Percentiles rank a stretch among this genome's conserved stretches.
phyloP scores from a whole-genome alignment of 2,113 vertebrate genomes.

The Ascaphus truei region DNA sequence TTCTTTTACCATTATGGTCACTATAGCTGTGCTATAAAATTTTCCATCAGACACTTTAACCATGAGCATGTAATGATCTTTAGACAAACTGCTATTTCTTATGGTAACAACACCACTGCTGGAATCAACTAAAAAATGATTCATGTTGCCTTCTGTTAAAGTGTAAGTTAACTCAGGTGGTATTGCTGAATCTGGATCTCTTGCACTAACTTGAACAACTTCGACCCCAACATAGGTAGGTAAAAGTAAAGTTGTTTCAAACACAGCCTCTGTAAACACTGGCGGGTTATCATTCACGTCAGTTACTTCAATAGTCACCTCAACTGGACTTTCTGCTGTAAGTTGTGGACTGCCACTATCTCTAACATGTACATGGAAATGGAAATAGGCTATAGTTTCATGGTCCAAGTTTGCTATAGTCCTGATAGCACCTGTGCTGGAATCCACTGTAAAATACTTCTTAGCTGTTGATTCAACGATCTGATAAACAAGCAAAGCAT shows the following conservation, averaged over 20 bases:
- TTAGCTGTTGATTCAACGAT: slow-evolving; percentile 92
- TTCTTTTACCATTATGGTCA: slow-evolving; percentile 81
- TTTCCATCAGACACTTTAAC: slow-evolving; percentile 90
- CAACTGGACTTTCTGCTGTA: slow-evolving; percentile 84
- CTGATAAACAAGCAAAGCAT: slow-evolving; percentile 87
- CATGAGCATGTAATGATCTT: slow-evolving; percentile 83
- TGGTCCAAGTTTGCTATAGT: slow-evolving; percentile 90
- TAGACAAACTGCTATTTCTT: slow-evolving; percentile 83
- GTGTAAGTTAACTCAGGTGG: slow-evolving; percentile 81
- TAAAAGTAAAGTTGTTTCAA: slow-evolving; percentile 84
- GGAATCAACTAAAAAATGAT: slow-evolving; percentile 81
- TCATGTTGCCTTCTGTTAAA: slow-evolving; percentile 76
- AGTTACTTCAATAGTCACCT: slow-evolving; percentile 85
- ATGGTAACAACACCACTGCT: slow-evolving; percentile 79
- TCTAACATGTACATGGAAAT: slow-evolving; percentile 89
- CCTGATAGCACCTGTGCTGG: slow-evolving; percentile 89
- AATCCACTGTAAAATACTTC: slow-evolving; percentile 89
- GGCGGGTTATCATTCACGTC: slow-evolving; percentile 95
- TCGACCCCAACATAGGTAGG: slow-evolving; percentile 91
- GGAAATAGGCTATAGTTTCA: slow-evolving; percentile 80
- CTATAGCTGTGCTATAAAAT: slow-evolving; percentile 82
- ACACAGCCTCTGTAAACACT: slow-evolving; percentile 78
- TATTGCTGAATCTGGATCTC: slow-evolving; percentile 83
- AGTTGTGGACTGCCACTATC: slow-evolving; percentile 88
- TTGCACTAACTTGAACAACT: slow-evolving; percentile 80